Conservation (phyloP, 2,113 vertebrate genomes). For the Arvicanthis niloticus region DNA sequence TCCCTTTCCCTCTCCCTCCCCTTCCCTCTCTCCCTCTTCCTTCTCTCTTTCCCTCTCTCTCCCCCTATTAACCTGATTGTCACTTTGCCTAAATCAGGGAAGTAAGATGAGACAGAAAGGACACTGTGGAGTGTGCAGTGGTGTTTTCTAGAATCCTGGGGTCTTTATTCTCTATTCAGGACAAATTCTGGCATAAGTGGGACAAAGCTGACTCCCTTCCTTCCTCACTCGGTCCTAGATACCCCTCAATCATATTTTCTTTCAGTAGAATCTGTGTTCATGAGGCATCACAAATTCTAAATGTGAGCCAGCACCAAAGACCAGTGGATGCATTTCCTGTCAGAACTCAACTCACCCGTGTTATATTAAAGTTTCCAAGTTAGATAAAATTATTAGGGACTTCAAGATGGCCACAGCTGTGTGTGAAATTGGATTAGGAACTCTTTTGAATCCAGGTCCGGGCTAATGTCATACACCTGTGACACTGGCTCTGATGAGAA, state of each 20-base stretch:
- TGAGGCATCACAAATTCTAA: rapidly evolving
- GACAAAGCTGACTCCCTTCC: rapidly evolving
- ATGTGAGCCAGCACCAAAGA: not conserved
- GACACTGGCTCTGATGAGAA: not conserved
- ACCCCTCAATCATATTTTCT: not conserved
- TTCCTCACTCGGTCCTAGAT: not conserved
- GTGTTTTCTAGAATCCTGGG: not conserved
- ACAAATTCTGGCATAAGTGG: not conserved
- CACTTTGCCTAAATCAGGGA: not conserved
- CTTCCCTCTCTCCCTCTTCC: not conserved
- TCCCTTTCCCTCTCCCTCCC: too few species aligned
- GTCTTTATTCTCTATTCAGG: not conserved
- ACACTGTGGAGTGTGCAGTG: rapidly evolving
- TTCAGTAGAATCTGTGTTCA: not conserved
- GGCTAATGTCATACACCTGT: rapidly evolving
- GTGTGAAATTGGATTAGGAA: not conserved
- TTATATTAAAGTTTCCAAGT: not conserved
- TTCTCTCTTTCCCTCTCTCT: too few species aligned
- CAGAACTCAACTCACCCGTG: rapidly evolving
- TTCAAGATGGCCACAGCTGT: not conserved
- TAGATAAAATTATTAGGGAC: not conserved
- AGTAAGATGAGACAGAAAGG: not conserved
- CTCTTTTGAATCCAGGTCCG: not conserved
- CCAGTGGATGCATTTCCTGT: rapidly evolving
- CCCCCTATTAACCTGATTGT: not conserved